Evolutionary conservation across 1,140 invertebrate genomes (phyloP), one percentile per base, ranked within the genome.

Genomic region (Bradysia coprophila): DNA sequence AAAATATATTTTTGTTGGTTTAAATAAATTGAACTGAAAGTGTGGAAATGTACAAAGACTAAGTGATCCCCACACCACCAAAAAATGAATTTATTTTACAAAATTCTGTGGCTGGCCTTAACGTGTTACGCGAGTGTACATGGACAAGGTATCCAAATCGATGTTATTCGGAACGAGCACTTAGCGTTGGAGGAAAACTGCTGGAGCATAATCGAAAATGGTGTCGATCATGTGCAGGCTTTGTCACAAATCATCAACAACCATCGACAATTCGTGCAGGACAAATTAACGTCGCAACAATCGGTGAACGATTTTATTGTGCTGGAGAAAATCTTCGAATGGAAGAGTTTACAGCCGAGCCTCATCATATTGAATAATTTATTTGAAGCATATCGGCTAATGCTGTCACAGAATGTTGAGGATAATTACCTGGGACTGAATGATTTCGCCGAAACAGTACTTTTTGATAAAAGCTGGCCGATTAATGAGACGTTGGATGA

Each of bases 361-460:
- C 40, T 61, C 28, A 38, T 44, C 4, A 43, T 51, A 23, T 46
- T 61, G 2, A 51, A 53, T 49, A 43, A 42, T 11, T 38, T 59
- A 31, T 61, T 54, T 41, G 50, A 43, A 3, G 28, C 15, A 19
- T 43, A 38, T 24, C 5, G 19, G 3, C 4, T 21, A 8, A 4
- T 40, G 45, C 0, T 16, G 52, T 0, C 31, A 33, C 19, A 15
- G 2, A 18, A 48, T 10, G 50, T 43, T 28, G 42, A 55, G 39
- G 43, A 56, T 39, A 46, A 58, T 38, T 48, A 57, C 31, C 64
- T 61, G 38, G 68, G 68, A n/a, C 74, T 76, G 64, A 46, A 67
- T 10, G 70, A 77, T 55, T 56, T 83, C 34, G 67, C 73, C 0
- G 66, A 77, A 31, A 64, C 66, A 1, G 61, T 80, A 16, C 53